Base-by-base conservation (phyloP, 2,113 vertebrate species). In the Gymnarchus niloticus region DNA sequence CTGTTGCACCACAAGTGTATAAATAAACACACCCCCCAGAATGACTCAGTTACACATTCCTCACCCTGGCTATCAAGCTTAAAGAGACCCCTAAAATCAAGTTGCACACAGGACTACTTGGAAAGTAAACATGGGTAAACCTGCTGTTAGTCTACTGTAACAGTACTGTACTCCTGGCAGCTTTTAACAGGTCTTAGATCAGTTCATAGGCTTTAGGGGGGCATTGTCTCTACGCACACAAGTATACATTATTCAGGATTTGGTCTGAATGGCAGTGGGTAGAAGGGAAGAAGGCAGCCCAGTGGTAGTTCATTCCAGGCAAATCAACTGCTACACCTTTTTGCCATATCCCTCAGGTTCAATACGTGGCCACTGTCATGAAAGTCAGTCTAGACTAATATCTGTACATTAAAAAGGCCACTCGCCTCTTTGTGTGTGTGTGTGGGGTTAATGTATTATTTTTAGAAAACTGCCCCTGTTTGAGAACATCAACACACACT, bases 201-300 rank as follows among this genome's bases (percentile, higher is more conserved):
- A 46, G 3, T 41, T 28, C 48, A 56, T 9, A n/a, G 51, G 44
- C 37, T 12, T 21, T 51, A 23, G 48, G 61, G 49, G 6, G 84
- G 49, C 57, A 46, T 56, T 25, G 17, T 56, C 33, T 56, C 21
- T 37, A 49, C 56, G 69, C 37, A 25, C 14, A 28, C 25, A 6
- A 78, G 41, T 28, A 85, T 57, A 17, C 56, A 84, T 84, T 48
- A 57, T 28, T 48, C 52, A 80, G 37, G 69, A 85, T 52, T 54
- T 28, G 41, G n/a, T 49, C 41, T 65, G 52, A 56, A 41, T 41
- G 33, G 17, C 21, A 54, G 37, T 41, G 69, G 69, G 77, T n/a
- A 9, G 2, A n/a, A 17, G 48, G 7, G 82, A 56, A 44, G 28
- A 17, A 46, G 54, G 57, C 3, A n/a, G 6, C n/a, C 57, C 17